These are phyloP conservation scores for Apis cerana DNA, from an alignment of 1,140 invertebrate genomes.

Conservation along the genomic window DNA sequence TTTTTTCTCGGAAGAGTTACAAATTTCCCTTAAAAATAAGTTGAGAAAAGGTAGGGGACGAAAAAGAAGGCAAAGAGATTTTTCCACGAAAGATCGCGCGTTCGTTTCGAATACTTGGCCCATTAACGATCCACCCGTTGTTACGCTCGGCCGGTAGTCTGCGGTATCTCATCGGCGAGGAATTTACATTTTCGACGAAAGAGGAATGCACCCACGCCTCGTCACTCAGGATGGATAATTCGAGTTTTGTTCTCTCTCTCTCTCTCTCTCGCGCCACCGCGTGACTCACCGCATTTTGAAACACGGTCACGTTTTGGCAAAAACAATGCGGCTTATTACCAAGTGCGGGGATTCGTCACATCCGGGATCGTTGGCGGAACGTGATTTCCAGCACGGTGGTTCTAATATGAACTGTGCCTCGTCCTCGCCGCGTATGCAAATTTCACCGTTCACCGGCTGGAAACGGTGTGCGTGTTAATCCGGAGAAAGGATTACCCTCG, in stretches of 20 bases:
- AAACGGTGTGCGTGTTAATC: no score
- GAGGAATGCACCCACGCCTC: constrained; percentile 36
- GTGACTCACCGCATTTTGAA: constrained; percentile 73
- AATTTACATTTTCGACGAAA: constrained; percentile 46
- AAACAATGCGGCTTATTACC: constrained; percentile 67
- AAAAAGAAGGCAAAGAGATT: no score
- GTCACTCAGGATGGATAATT: constrained; percentile 46
- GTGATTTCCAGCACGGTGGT: background rate
- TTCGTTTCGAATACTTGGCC: constrained; percentile 20
- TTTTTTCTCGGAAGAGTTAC: no score
- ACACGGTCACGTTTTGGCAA: constrained; percentile 71
- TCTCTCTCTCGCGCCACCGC: constrained; percentile 16
- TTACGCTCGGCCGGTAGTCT: constrained; percentile 15
- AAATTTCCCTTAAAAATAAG: no score
- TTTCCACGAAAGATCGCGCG: background rate
- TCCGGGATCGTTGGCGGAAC: background rate
- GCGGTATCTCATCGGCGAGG: constrained; percentile 51
- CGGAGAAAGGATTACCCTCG: no score
- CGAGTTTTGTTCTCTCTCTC: constrained; percentile 40
- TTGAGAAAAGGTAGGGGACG: no score
- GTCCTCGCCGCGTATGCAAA: background rate
- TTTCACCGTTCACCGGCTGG: no score
- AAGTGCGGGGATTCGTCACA: constrained; percentile 32
- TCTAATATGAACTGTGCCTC: background rate
- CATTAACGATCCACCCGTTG: constrained; percentile 22